Percentiles rank a stretch among this genome's conserved stretches.
These are phyloP conservation scores for Frankliniella fusca DNA, from an alignment of 2,888 invertebrate species.

Conservation along the genomic window DNA sequence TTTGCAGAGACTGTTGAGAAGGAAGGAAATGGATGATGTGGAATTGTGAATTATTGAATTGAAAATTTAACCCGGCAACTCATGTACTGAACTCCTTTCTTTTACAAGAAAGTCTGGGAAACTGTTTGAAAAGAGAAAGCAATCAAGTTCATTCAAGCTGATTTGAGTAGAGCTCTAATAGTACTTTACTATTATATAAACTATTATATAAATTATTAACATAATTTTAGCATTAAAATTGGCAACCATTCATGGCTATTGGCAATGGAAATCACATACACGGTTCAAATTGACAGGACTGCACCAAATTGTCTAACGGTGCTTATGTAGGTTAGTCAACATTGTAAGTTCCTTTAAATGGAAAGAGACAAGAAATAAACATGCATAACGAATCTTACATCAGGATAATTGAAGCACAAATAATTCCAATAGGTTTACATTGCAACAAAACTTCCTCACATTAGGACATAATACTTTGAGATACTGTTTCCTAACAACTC, in stretches of 20 bases:
- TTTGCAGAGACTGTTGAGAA: too few relatives aligned
- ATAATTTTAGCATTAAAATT: background rate
- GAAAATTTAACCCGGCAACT: too few relatives aligned
- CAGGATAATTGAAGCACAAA: too few relatives aligned
- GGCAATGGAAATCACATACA: background rate
- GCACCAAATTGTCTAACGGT: background rate
- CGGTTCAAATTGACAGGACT: background rate
- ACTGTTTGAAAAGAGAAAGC: background rate
- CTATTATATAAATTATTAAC: background rate
- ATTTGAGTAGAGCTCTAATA: background rate
- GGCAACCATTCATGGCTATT: conserved; percentile 24
- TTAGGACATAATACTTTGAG: too few relatives aligned
- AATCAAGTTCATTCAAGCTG: background rate
- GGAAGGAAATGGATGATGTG: too few relatives aligned
- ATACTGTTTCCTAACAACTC: too few relatives aligned
- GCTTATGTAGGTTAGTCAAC: background rate
- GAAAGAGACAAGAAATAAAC: background rate
- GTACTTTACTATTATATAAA: background rate
- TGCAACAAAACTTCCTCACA: too few relatives aligned
- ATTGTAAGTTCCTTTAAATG: background rate
- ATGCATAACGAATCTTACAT: too few relatives aligned
- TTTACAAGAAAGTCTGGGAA: background rate
- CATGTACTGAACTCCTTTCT: too few relatives aligned
- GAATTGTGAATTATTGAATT: too few relatives aligned
- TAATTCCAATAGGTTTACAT: too few relatives aligned